Conservation (phyloP, 2,888 invertebrate genomes). For the Meloe dianella region DNA sequence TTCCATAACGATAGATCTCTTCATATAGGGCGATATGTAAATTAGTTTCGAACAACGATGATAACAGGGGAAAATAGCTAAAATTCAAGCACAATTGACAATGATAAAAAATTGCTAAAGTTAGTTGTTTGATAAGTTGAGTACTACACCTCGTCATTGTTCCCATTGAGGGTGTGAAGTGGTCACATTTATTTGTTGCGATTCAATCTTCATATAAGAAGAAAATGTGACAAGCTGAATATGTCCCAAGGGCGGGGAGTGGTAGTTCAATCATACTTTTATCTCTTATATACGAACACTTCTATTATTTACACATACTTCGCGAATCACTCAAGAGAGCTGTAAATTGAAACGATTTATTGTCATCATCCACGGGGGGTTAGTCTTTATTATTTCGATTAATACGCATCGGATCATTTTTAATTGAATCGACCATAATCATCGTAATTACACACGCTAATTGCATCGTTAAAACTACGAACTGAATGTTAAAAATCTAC, state of each 20-base stretch:
- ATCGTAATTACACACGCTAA: constrained; percentile 49
- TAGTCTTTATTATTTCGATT: constrained; percentile 48
- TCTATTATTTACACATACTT: constrained; percentile 54
- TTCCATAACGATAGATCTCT: constrained; percentile 44
- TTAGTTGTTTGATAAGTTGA: constrained; percentile 27
- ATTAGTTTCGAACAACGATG: constrained; percentile 32
- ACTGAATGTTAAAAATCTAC: constrained; percentile 46
- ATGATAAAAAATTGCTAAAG: constrained; percentile 22
- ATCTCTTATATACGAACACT: constrained; percentile 52
- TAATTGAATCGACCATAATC: constrained; percentile 50
- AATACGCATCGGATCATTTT: constrained; percentile 49
- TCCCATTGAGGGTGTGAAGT: constrained; percentile 51
- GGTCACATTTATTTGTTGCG: constrained; percentile 59
- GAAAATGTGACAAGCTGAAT: constrained; percentile 58
- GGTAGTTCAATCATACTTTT: constrained; percentile 57
- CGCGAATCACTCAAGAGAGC: constrained; percentile 47
- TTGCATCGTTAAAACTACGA: constrained; percentile 50
- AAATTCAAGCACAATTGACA: constrained; percentile 33
- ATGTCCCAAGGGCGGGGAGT: constrained; percentile 54
- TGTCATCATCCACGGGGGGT: constrained; percentile 46
- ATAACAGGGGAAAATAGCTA: constrained; percentile 28
- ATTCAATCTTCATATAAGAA: constrained; percentile 55
- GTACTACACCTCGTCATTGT: constrained; percentile 35
- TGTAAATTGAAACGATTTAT: constrained; percentile 56
- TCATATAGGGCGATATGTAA: constrained; percentile 44